These are phyloP conservation scores for Cyrtonyx montezumae DNA, from an alignment of 2,113 vertebrate genomes.

Conservation along the genomic window DNA sequence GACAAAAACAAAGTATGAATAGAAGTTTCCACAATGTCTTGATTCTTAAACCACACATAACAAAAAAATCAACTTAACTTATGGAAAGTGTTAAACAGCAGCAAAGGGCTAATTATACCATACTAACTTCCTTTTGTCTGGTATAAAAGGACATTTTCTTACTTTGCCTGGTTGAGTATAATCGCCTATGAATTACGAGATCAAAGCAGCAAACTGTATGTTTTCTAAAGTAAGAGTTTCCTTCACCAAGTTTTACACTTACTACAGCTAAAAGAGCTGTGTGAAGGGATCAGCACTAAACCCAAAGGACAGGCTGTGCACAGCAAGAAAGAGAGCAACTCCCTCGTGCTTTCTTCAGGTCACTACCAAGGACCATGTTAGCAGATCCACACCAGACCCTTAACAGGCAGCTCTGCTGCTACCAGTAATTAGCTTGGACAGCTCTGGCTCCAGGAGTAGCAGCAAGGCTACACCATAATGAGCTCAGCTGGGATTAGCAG, in stretches of 20 bases:
- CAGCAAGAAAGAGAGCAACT: conserved; percentile 87
- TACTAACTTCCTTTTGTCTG: conserved; percentile 69
- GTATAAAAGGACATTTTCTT: conserved; percentile 70
- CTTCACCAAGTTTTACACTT: conserved; percentile 89
- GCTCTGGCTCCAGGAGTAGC: conserved; percentile 97
- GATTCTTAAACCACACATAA: conserved; percentile 22
- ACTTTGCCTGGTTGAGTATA: conserved; percentile 78
- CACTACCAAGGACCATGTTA: conserved; percentile 92
- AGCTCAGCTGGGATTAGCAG: conserved; percentile 99
- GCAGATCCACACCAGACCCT: conserved; percentile 92
- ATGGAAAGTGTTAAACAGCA: conserved; percentile 64
- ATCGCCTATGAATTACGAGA: conserved; percentile 82
- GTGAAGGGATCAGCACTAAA: conserved; percentile 93
- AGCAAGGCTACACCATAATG: conserved; percentile 99
- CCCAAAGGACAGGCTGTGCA: conserved; percentile 88
- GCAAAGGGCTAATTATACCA: conserved; percentile 74
- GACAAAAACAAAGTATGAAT: conserved; percentile 39
- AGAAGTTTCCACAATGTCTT: conserved; percentile 39
- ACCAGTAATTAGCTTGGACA: conserved; percentile 99
- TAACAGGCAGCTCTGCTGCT: conserved; percentile 97
- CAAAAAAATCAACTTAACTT: conserved; percentile 60
- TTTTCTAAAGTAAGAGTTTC: conserved; percentile 89
- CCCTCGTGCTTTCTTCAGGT: conserved; percentile 91
- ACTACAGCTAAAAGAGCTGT: conserved; percentile 85
- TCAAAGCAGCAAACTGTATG: conserved; percentile 84